Evolutionary conservation across 2,888 invertebrate species (phyloP).

Genomic region (Heliconius charithonia): DNA sequence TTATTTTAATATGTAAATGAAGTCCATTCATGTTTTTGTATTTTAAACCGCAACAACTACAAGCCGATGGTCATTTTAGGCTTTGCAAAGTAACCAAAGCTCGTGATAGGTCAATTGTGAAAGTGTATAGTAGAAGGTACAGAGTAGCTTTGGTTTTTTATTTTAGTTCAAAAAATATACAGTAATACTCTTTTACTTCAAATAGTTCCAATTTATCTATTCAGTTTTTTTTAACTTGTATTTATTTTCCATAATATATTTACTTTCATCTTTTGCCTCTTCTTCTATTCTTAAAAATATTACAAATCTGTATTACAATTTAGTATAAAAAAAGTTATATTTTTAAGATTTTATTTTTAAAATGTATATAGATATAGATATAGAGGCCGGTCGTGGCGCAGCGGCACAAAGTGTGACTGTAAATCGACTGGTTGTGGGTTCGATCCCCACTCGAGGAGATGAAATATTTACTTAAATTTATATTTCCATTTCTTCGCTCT

Average conservation of each 20-base stretch:
- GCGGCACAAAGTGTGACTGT: no score
- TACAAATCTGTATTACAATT: neutral
- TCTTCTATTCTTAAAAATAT: neutral
- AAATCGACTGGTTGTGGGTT: no score
- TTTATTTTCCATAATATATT: neutral
- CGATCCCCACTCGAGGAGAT: no score
- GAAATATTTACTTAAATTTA: no score
- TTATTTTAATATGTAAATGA: no score
- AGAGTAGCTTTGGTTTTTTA: neutral
- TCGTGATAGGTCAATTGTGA: constrained; percentile 74
- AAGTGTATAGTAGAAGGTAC: constrained; percentile 51
- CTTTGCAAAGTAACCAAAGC: neutral
- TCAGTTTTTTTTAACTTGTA: neutral
- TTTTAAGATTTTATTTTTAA: neutral
- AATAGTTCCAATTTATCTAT: neutral
- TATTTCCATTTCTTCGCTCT: no score
- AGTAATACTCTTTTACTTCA: neutral
- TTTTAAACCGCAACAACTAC: neutral
- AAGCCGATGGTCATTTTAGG: constrained; percentile 1
- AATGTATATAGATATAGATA: neutral
- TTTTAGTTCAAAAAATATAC: neutral
- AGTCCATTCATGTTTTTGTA: neutral
- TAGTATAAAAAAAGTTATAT: neutral
- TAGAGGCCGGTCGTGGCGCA: no score
- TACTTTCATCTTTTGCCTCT: neutral